These are phyloP conservation scores for Podarcis siculus DNA, from an alignment of 2,797 vertebrate genomes.

Conservation along the genomic window DNA sequence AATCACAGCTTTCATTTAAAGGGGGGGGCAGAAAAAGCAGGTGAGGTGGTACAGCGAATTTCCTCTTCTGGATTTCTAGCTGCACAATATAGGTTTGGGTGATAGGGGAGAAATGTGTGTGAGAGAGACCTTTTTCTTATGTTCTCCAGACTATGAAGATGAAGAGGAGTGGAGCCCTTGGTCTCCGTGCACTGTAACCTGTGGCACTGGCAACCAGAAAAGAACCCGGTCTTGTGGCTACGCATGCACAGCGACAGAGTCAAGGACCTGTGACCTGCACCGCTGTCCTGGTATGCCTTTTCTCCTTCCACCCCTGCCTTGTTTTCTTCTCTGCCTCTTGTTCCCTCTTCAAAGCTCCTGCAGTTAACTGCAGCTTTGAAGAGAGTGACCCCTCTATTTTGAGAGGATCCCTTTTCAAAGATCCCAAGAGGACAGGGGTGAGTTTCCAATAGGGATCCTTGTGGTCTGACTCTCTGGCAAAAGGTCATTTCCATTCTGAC, in stretches of 20 bases:
- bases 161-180: constrained; percentile 90
- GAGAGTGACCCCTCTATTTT: background rate
- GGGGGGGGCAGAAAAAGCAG: background rate
- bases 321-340: background rate
- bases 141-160: constrained; percentile 80
- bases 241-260: constrained; percentile 87
- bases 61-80: background rate
- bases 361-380: background rate
- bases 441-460: background rate
- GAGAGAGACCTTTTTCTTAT: constrained; percentile 32
- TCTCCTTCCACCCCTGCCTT: background rate
- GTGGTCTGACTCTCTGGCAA: background rate
- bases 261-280: constrained; percentile 83
- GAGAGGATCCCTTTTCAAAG: background rate
- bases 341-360: background rate
- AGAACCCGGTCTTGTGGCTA: constrained; percentile 89
- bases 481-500: background rate
- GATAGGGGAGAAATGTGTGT: background rate
- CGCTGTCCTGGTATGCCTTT: constrained; percentile 84
- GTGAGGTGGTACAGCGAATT: background rate
- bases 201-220: constrained; percentile 86
- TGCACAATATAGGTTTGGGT: background rate
- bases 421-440: too few species aligned
- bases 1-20: background rate
- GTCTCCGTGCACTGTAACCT: constrained; percentile 89